phyloP scores from a whole-genome alignment of 2,113 vertebrate genomes.

The Vulpes ferrilata region DNA sequence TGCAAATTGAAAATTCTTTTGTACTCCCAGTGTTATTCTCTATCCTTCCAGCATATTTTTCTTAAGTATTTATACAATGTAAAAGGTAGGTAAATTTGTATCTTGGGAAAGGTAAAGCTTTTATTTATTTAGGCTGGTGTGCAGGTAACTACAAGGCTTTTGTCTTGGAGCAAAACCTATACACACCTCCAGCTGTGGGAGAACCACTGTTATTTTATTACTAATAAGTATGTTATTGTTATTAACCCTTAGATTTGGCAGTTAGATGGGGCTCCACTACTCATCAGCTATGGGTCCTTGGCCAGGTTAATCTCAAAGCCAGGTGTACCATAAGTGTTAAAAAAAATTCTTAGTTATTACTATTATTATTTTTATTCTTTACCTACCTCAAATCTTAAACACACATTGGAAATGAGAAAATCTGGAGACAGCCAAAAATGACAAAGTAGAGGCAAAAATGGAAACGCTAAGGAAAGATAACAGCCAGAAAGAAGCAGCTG shows the following conservation, averaged over 20 bases:
- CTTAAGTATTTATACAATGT: background rate
- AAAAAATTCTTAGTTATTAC: background rate
- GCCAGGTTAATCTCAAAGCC: background rate
- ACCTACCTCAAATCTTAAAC: constrained; percentile 20
- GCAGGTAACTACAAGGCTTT: background rate
- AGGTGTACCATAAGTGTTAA: background rate
- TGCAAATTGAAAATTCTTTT: constrained; percentile 14
- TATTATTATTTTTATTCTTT: constrained; percentile 36
- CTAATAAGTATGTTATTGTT: background rate
- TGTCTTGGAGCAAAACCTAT: background rate
- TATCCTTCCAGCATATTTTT: background rate
- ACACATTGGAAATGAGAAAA: constrained; percentile 47
- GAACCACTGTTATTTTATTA: background rate
- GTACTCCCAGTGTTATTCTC: background rate
- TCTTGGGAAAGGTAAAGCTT: constrained; percentile 21
- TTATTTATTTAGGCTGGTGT: constrained; percentile 13
- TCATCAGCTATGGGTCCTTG: background rate
- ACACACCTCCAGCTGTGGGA: background rate
- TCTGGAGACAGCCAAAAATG: background rate
- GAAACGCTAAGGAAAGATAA: constrained; percentile 10
- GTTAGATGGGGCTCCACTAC: background rate
- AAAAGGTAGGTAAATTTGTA: background rate
- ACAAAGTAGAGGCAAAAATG: background rate
- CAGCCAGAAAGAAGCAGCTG: constrained; percentile 33
- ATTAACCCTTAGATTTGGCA: background rate